These are phyloP conservation scores for Sparidentex hasta DNA, from an alignment of 2,797 vertebrate species.

Conservation along the genomic window DNA sequence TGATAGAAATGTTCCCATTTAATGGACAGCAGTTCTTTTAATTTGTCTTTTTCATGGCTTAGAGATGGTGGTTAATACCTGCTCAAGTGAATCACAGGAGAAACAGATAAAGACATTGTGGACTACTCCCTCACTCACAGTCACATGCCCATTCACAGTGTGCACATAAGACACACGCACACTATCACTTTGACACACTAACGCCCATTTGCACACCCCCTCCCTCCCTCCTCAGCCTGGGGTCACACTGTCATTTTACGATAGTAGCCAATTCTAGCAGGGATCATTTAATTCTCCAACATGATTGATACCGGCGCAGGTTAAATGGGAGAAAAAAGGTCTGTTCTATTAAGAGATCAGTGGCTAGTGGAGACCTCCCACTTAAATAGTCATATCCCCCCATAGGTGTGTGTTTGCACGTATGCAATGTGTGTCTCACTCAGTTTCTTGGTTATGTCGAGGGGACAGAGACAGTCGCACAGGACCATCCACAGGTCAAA, in stretches of 20 bases:
- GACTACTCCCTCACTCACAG: conserved; percentile 55
- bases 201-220: conserved; percentile 42
- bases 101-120: conserved; percentile 93
- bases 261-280: conserved; percentile 96
- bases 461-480: conserved; percentile 80
- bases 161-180: conserved; percentile 26
- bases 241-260: conserved; percentile 97
- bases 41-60: conserved; percentile 94
- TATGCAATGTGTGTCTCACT: conserved; percentile 45
- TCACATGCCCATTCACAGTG: conserved; percentile 24
- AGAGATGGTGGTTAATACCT: conserved; percentile 96
- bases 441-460: conserved; percentile 80
- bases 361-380: conserved; percentile 97
- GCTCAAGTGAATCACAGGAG: conserved; percentile 94
- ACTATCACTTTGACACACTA: conserved; percentile 57
- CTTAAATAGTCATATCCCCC: conserved; percentile 90
- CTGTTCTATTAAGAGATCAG: conserved; percentile 98
- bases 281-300: conserved; percentile 97
- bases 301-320: conserved; percentile 95
- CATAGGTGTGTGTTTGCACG: conserved; percentile 53
- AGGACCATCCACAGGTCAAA: conserved; percentile 95
- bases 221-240: conserved; percentile 79
- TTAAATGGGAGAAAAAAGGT: conserved; percentile 96
- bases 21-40: conserved; percentile 93
- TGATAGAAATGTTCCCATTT: conserved; percentile 93